Conservation (phyloP, 2,888 invertebrate genomes). For the Sminthurides aquaticus region DNA sequence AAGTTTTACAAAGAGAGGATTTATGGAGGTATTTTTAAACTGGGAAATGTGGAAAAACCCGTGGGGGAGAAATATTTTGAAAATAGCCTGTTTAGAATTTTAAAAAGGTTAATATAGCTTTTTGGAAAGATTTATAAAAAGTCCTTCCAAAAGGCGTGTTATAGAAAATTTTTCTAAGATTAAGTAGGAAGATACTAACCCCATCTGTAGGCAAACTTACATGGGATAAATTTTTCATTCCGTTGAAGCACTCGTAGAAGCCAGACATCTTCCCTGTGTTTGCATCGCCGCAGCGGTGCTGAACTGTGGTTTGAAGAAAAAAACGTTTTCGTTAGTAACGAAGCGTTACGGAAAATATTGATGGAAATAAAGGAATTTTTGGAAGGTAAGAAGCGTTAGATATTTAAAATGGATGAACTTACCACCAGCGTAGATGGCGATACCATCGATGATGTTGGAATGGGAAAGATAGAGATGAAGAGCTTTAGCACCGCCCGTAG, state of each 20-base stretch:
- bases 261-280: constrained; percentile 38
- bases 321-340: constrained; percentile 3
- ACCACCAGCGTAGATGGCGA: constrained; percentile 40
- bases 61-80: no score
- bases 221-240: constrained; percentile 35
- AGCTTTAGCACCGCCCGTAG: constrained; percentile 36
- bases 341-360: background rate
- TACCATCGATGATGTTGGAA: constrained; percentile 35
- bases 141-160: no score
- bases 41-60: no score
- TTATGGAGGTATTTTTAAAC: background rate
- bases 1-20: background rate
- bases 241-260: constrained; percentile 38
- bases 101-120: no score
- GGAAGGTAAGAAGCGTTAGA: background rate
- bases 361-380: background rate
- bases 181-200: no score
- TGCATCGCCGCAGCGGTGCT: constrained; percentile 38
- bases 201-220: constrained; percentile 23
- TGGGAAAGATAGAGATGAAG: constrained; percentile 37
- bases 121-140: no score
- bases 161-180: no score
- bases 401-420: constrained; percentile 7
- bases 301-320: constrained; percentile 23
- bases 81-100: background rate